Conservation (phyloP, 2,797 vertebrate species). For the Valencia hispanica region DNA sequence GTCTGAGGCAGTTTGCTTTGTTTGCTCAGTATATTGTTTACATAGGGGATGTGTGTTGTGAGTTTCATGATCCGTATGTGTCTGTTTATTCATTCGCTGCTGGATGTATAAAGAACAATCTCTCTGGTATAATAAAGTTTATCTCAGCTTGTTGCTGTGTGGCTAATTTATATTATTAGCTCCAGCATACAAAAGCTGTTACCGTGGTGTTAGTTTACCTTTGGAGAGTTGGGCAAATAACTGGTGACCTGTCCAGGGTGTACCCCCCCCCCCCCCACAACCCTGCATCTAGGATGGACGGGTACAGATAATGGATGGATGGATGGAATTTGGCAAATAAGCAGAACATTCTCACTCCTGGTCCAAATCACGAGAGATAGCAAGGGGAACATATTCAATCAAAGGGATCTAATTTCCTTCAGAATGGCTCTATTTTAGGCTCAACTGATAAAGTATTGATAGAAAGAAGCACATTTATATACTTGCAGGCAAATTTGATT, state of each 20-base stretch:
- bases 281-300: too few relatives aligned
- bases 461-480: constrained; percentile 56
- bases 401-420: constrained; percentile 58
- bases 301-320: too few relatives aligned
- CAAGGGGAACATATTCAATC: constrained; percentile 32
- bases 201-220: background rate
- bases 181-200: constrained; percentile 31
- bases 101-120: constrained; percentile 4
- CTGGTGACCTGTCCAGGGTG: too few relatives aligned
- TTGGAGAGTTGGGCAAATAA: constrained; percentile 32
- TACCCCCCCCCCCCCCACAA: too few relatives aligned
- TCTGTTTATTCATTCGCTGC: background rate
- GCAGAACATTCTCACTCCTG: constrained; percentile 29
- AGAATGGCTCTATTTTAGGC: constrained; percentile 43
- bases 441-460: constrained; percentile 36
- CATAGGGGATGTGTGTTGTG: background rate
- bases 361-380: constrained; percentile 40
- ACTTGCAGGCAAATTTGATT: constrained; percentile 54
- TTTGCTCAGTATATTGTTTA: constrained; percentile 8
- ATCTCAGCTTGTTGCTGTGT: constrained; percentile 8
- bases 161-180: constrained; percentile 26
- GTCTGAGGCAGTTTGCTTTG: constrained; percentile 1
- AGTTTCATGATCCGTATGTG: constrained; percentile 1
- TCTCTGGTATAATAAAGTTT: background rate
- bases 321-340: constrained; percentile 40